Evolutionary conservation across 1,140 invertebrate species (phyloP).

Genomic region (Saccostrea glomerata): DNA sequence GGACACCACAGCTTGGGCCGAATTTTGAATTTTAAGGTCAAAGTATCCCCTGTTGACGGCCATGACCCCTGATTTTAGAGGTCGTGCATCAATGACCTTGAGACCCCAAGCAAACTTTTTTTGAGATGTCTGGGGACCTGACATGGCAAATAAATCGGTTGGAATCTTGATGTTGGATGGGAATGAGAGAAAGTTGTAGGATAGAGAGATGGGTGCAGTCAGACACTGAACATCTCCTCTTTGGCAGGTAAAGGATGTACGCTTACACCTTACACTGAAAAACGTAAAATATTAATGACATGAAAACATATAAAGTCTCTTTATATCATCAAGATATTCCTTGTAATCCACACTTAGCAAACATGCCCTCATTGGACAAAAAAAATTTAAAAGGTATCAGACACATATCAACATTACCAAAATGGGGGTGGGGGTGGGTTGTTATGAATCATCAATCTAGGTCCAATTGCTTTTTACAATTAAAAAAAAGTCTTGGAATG

Average conservation of each 20-base stretch:
- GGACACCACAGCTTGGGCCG: constrained; percentile 86
- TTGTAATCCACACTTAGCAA: no score
- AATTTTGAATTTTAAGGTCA: constrained; percentile 62
- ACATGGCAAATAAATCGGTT: constrained; percentile 91
- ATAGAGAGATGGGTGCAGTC: constrained; percentile 88
- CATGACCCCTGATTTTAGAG: constrained; percentile 61
- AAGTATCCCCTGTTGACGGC: constrained; percentile 67
- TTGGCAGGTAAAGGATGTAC: constrained; percentile 84
- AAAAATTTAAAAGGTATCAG: no score
- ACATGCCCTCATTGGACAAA: no score
- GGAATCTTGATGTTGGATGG: constrained; percentile 90
- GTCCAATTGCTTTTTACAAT: no score
- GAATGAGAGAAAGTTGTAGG: constrained; percentile 94
- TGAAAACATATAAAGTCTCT: background rate
- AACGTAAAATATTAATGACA: constrained; percentile 1
- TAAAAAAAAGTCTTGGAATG: no score
- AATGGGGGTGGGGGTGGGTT: no score
- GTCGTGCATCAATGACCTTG: constrained; percentile 80
- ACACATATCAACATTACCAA: no score
- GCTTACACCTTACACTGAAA: constrained; percentile 85
- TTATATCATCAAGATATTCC: no score
- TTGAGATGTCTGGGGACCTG: constrained; percentile 86
- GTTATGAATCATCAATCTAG: no score
- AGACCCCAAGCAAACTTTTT: constrained; percentile 87
- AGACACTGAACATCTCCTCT: constrained; percentile 86